phyloP scores from a whole-genome alignment of 2,113 vertebrate genomes.

The Carollia perspicillata region DNA sequence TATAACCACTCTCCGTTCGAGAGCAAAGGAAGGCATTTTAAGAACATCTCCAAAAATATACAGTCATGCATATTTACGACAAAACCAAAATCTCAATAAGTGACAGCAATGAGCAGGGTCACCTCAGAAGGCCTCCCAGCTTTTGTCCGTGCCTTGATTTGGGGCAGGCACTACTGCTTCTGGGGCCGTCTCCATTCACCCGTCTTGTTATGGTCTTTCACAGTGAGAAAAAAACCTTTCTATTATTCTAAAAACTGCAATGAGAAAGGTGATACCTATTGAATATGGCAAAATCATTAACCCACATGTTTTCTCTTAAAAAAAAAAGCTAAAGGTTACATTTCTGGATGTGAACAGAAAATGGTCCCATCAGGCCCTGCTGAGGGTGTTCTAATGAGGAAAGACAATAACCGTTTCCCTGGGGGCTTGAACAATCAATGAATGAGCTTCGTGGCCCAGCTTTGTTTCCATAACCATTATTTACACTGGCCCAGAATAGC shows the following conservation, averaged over 20 bases:
- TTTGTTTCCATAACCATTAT: not conserved
- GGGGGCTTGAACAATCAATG: not conserved
- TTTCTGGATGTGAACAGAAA: not conserved
- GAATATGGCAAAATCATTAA: slow-evolving; percentile 1
- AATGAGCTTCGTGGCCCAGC: not conserved
- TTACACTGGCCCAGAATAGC: not conserved
- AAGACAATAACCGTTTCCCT: not conserved
- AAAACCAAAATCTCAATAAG: slow-evolving; percentile 57
- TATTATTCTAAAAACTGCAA: not conserved
- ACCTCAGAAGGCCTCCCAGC: slow-evolving; percentile 52
- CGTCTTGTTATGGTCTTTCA: slow-evolving; percentile 21
- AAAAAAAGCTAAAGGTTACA: not conserved
- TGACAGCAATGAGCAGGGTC: slow-evolving; percentile 7
- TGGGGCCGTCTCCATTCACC: not conserved
- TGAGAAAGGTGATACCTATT: slow-evolving; percentile 3
- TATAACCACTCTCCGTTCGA: slow-evolving; percentile 13
- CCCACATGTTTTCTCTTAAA: slow-evolving; percentile 15
- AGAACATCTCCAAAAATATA: slow-evolving; percentile 61
- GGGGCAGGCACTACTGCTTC: not conserved
- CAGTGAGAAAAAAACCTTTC: not conserved
- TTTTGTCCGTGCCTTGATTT: not conserved
- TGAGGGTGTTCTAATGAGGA: not conserved
- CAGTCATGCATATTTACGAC: slow-evolving; percentile 47
- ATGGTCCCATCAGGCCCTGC: not conserved
- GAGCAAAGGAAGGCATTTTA: slow-evolving; percentile 48